Evolutionary conservation across 2,888 invertebrate genomes (phyloP), one percentile per base, ranked within the genome.

Genomic region (Xanthia icteritia): DNA sequence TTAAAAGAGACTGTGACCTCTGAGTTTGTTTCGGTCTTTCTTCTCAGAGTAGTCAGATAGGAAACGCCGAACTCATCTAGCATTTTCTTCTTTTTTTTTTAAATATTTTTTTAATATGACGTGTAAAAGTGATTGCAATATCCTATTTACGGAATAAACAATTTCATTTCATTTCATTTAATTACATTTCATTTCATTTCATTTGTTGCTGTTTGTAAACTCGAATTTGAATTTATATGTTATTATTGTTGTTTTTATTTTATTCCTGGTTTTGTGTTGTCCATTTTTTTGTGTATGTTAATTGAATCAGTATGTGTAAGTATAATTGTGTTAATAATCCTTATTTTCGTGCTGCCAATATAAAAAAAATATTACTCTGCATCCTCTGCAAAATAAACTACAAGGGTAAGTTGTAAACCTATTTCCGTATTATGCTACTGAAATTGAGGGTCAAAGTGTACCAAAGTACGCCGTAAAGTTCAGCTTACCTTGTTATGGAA

Each of bases 401-500:
- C 42, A 71, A 58, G 45, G 58, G 27, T 60, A 48, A 58, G 71
- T 69, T 82, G 64, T 82, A 77, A 82, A 77, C 31, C 71, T 71
- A 42, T 67, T 82, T 67, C 48, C 31, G 63, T 64, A 20, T 68
- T 68, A 68, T 56, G 73, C 31, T 77, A 31, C 65, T 72, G 36
- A 61, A 78, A 78, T 61, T 73, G 60, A 48, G 68, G 68, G 68
- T 69, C 67, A 64, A 65, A 56, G 60, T 58, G 54, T 68, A 77
- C n/a, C 48, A 15, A 81, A 63, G 66, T 58, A 70, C 75, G 75
- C 48, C 63, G 31, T 67, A 78, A 83, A 74, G 36, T 70, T 58
- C 61, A 66, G 76, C 66, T 81, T 73, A 70, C 65, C 73, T 77
- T 56, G 58, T 74, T 82, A 84, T 68, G 61, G 72, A 51, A 77